phyloP scores from a whole-genome alignment of 30 jellyfish, hydroid and myxozoan genomes.

The Turritopsis dohrnii region DNA sequence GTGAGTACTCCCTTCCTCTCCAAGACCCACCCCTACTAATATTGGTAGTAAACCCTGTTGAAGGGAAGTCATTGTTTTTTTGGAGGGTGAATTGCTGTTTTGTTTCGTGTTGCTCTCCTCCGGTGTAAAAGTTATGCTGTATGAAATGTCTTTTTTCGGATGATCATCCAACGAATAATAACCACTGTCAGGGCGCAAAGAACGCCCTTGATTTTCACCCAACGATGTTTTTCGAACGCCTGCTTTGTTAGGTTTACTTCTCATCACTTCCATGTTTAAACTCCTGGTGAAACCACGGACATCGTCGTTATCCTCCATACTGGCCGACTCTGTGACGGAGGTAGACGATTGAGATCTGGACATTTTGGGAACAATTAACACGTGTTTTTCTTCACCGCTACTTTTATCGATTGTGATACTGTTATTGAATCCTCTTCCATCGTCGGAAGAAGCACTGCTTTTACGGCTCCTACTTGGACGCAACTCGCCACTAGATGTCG shows the following conservation, averaged over 20 bases:
- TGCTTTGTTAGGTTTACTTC: not conserved
- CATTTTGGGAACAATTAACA: constrained; percentile 9
- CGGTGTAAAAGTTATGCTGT: constrained; percentile 29
- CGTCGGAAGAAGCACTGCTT: not conserved
- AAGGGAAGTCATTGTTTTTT: constrained; percentile 1
- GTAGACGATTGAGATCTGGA: constrained; percentile 14
- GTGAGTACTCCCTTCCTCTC: constrained; percentile 14
- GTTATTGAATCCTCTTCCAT: not conserved
- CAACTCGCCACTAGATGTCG: not conserved
- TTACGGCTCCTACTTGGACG: not conserved
- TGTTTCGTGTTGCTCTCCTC: not conserved
- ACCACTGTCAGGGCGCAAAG: constrained; percentile 30
- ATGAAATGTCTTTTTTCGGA: constrained; percentile 1
- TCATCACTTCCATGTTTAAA: not conserved
- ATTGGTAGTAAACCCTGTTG: constrained; percentile 10
- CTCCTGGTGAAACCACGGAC: constrained; percentile 3
- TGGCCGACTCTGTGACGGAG: not conserved
- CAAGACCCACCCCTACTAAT: constrained; percentile 26
- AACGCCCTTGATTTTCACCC: not conserved
- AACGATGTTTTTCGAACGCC: not conserved
- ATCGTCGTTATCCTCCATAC: not conserved
- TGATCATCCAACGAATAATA: not conserved
- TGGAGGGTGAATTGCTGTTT: not conserved
- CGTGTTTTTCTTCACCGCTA: constrained; percentile 14
- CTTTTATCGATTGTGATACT: not conserved